A percentile compares a stretch with the other conserved stretches of the same genome.
Evolutionary conservation across 1,140 invertebrate species (phyloP).

Genomic region (Drosophila pallidifrons): DNA sequence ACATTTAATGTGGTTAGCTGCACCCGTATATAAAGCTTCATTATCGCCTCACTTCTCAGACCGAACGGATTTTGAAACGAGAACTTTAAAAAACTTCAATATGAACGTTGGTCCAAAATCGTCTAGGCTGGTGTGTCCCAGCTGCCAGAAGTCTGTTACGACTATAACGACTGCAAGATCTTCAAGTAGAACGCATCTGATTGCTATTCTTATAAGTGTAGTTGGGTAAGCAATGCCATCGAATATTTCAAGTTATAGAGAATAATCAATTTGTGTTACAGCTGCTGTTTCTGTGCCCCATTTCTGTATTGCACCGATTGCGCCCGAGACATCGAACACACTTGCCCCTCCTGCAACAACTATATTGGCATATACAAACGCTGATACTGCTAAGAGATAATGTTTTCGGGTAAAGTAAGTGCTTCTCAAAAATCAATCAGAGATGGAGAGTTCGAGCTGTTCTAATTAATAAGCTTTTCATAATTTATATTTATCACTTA

Average conservation of each 20-base stretch:
- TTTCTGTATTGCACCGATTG: background rate
- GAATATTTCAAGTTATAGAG: too few species aligned
- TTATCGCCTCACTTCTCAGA: too few species aligned
- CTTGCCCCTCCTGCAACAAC: background rate
- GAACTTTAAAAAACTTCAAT: too few species aligned
- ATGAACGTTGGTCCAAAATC: slow-evolving; percentile 14
- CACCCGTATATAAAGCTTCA: too few species aligned
- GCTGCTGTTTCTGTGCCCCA: background rate
- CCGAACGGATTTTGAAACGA: too few species aligned
- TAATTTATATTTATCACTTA: too few species aligned
- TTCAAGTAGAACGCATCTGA: slow-evolving; percentile 4
- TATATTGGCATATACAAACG: slow-evolving; percentile 18
- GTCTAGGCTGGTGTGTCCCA: background rate
- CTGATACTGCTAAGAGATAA: background rate
- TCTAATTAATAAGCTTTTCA: too few species aligned
- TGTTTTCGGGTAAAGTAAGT: too few species aligned
- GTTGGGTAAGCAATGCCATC: background rate
- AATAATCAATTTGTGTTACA: background rate
- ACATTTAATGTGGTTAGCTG: too few species aligned
- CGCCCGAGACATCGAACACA: background rate
- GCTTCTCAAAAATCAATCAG: too few species aligned
- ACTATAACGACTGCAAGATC: background rate
- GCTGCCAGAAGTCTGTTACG: slow-evolving; percentile 9
- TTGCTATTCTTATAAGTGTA: slow-evolving; percentile 19
- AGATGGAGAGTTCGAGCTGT: too few species aligned